A percentile compares a stretch with the other conserved stretches of the same genome.
phyloP scores from a whole-genome alignment of 1,140 invertebrate genomes.

The Saxidomus purpurata region DNA sequence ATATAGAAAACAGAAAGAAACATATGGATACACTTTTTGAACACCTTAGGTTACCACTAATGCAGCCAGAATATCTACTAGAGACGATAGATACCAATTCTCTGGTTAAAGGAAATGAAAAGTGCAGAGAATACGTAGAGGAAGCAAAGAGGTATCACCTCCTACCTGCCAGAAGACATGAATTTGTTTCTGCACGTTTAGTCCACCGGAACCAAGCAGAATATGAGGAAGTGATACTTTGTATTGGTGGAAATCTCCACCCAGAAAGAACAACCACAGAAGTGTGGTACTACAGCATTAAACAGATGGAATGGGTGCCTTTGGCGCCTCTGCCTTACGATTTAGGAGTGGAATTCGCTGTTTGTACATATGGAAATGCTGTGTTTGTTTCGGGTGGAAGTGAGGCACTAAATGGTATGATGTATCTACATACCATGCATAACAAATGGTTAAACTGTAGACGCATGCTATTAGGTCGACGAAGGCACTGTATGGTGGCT shows the following conservation, averaged over 20 bases:
- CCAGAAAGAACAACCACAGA: slow-evolving; percentile 37
- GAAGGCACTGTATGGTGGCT: slow-evolving; percentile 75
- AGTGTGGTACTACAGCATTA: slow-evolving; percentile 35
- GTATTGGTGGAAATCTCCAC: slow-evolving; percentile 46
- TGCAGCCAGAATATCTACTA: slow-evolving; percentile 60
- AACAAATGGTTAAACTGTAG: slow-evolving; percentile 71
- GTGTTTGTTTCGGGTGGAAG: slow-evolving; percentile 75
- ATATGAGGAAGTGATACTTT: slow-evolving; percentile 54
- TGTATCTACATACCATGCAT: slow-evolving; percentile 67
- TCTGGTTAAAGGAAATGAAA: background rate
- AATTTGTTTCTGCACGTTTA: slow-evolving; percentile 32
- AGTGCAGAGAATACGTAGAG: slow-evolving; percentile 32
- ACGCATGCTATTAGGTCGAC: slow-evolving; percentile 71
- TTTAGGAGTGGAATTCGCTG: slow-evolving; percentile 75
- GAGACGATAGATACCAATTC: slow-evolving; percentile 12
- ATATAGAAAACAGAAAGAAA: slow-evolving; percentile 62
- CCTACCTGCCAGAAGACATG: slow-evolving; percentile 33
- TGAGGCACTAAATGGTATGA: slow-evolving; percentile 66
- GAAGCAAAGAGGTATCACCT: slow-evolving; percentile 44
- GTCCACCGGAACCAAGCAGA: background rate
- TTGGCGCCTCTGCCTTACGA: slow-evolving; percentile 72
- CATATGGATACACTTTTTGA: slow-evolving; percentile 68
- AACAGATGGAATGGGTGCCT: slow-evolving; percentile 66
- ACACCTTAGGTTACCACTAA: slow-evolving; percentile 66
- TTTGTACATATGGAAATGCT: slow-evolving; percentile 71